phyloP scores from a whole-genome alignment of 2,797 vertebrate genomes.

The Cygnus olor region DNA sequence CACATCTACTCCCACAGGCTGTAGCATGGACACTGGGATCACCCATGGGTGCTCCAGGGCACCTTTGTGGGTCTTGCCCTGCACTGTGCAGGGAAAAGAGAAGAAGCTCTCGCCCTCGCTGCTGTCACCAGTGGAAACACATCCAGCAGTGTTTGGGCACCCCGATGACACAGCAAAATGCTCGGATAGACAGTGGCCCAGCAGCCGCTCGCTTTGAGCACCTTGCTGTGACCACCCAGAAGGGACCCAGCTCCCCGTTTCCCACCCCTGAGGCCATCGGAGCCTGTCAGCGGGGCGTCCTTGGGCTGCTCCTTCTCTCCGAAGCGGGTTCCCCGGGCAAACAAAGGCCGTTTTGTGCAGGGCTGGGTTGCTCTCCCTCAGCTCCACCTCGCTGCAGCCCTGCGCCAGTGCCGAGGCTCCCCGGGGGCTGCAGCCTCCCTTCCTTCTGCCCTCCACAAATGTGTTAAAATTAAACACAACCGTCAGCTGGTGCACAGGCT shows the following conservation, averaged over 20 bases:
- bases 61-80: not conserved
- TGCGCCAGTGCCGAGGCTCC: not conserved
- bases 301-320: slow-evolving; percentile 76
- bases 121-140: not conserved
- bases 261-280: no score
- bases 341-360: slow-evolving; percentile 70
- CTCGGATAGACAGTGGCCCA: not conserved
- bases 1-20: not conserved
- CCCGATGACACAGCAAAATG: not conserved
- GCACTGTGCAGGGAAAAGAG: not conserved
- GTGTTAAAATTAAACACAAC: not conserved
- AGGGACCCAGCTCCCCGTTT: not conserved
- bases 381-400: not conserved
- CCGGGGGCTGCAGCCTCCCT: not conserved
- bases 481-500: no score
- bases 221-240: accelerated
- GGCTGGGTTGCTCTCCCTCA: not conserved
- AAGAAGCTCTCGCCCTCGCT: no score
- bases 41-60: not conserved
- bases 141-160: not conserved
- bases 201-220: no score
- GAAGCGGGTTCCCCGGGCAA: slow-evolving; percentile 19
- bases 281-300: slow-evolving; percentile 73
- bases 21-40: no score
- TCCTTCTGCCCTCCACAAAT: not conserved